Evolutionary conservation across 2,113 vertebrate species (phyloP), one percentile per base, ranked within the genome.

Genomic region (Eidolon helvum): DNA sequence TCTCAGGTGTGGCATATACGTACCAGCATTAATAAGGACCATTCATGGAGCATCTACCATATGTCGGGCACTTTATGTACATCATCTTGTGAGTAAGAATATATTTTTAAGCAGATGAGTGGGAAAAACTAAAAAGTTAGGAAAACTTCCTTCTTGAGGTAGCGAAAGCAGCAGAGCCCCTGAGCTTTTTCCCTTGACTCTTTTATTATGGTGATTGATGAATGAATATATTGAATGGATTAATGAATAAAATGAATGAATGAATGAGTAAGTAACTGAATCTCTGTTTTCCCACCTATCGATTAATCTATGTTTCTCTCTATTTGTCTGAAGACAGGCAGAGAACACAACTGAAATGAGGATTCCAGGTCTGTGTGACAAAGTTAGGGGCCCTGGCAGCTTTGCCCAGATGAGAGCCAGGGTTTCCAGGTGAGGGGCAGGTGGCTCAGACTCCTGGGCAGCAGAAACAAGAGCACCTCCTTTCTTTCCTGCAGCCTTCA

Each of bases 341-440:
- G 2, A 0, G 40, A 63, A 4, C n/a, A 6, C 7, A 30, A 38
- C 2, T 24, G 3, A 26, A 6, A 45, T 11, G 38, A 75, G 35
- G 65, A 3, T 2, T 50, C 53, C 7, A 12, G 26, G 16, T 71
- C 24, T 61, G n/a, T 14, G 28, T n/a, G 8, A 85, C 26, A 21
- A 45, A 72, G 33, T 33, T 0, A 12, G 55, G 68, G 7, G 50
- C 24, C 35, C 10, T 24, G 22, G 57, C 40, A 11, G 61, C 28
- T 40, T 3, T 18, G 28, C 5, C 15, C 38, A 33, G 35, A 16
- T 53, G 33, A 45, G 45, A 45, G n/a, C 5, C 2, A 3, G 48
- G 53, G 19, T 45, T 26, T 78, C 38, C 28, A 35, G 22, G 38
- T 72, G 38, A 10, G 18, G 12, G 0, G 12, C 0, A 7, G 10